Percentiles rank a stretch among this genome's conserved stretches.
Conservation (phyloP, 2,113 vertebrate genomes). For the Lates calcarifer region DNA sequence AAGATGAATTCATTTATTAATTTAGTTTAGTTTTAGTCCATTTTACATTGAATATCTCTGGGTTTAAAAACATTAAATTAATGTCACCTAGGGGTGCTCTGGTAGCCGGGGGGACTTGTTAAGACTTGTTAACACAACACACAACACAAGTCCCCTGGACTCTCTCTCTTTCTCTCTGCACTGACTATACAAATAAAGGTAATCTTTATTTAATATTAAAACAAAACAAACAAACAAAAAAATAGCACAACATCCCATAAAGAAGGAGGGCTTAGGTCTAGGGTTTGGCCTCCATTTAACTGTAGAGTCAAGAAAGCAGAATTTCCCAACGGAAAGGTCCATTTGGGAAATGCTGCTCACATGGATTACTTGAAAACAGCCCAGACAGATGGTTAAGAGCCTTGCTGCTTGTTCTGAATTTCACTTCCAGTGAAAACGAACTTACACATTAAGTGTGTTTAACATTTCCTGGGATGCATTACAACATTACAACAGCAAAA, state of each 20-base stretch:
- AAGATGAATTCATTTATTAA: no score
- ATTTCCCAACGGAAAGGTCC: background rate
- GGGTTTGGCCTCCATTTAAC: background rate
- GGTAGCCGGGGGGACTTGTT: no score
- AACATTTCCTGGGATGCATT: conserved; percentile 4
- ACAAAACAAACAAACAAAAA: background rate
- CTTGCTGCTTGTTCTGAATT: conserved; percentile 5
- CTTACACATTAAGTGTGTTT: background rate
- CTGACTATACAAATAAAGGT: no score
- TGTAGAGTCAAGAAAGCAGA: no score
- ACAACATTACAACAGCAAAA: background rate
- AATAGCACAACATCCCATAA: background rate
- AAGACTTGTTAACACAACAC: no score
- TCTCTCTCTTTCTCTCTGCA: no score
- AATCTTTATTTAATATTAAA: no score
- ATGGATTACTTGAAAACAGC: background rate
- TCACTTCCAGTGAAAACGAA: conserved; percentile 21
- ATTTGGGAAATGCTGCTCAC: background rate
- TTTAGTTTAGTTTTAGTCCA: background rate
- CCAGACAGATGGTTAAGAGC: background rate
- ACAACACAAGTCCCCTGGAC: no score
- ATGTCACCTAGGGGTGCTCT: no score
- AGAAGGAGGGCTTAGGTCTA: background rate
- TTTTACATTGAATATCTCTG: no score
- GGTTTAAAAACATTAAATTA: no score